Evolutionary conservation across 2,113 vertebrate genomes (phyloP).

Genomic region (Pelobates fuscus): DNA sequence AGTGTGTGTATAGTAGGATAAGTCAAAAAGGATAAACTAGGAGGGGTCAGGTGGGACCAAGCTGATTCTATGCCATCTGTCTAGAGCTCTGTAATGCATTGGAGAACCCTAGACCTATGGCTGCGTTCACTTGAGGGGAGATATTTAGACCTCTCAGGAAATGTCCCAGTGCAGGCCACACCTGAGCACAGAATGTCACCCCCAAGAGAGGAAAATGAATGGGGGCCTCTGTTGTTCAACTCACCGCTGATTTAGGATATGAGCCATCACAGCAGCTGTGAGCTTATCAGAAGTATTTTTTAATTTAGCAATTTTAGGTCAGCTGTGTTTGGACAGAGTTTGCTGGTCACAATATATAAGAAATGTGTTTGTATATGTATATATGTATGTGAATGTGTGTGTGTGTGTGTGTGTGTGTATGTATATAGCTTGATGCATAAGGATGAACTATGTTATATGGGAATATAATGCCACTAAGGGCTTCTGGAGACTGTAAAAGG

Average conservation of each 20-base stretch:
- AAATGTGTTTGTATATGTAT: too few species aligned
- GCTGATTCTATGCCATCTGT: constrained; percentile 49
- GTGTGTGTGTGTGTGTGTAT: too few species aligned
- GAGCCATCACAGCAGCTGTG: constrained; percentile 35
- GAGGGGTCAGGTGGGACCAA: constrained; percentile 47
- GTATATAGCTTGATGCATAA: too few species aligned
- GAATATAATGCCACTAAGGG: too few species aligned
- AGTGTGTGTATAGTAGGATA: not conserved
- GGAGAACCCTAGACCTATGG: constrained; percentile 44
- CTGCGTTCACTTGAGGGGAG: constrained; percentile 26
- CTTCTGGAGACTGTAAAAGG: too few species aligned
- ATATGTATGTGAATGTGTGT: too few species aligned
- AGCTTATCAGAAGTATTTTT: not conserved
- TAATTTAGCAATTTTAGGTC: not conserved
- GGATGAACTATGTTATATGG: too few species aligned
- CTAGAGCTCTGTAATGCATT: constrained; percentile 36
- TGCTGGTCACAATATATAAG: too few species aligned
- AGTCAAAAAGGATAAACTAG: not conserved
- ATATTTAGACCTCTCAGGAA: constrained; percentile 47
- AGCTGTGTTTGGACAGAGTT: not conserved
- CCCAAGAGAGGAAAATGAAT: constrained; percentile 23
- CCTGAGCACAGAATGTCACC: constrained; percentile 41
- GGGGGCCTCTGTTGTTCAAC: not conserved
- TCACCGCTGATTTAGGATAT: constrained; percentile 25
- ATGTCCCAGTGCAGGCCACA: constrained; percentile 36